phyloP scores from a whole-genome alignment of 2,888 invertebrate species.

The Scaptomyza tumidula region DNA sequence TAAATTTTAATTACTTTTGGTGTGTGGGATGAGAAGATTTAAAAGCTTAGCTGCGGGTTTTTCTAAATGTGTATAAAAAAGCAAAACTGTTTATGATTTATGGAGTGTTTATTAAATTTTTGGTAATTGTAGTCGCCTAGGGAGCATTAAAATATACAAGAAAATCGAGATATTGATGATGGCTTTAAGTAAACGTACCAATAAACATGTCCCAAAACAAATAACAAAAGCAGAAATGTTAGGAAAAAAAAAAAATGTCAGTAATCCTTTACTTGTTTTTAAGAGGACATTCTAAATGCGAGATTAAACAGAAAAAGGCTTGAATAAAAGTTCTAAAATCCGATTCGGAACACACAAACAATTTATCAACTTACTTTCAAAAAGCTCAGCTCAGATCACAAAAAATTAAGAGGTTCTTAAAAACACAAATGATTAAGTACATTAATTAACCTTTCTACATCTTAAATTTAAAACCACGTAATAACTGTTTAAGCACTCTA shows the following conservation, averaged over 20 bases:
- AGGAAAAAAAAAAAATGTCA: too few relatives aligned
- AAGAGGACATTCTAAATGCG: too few relatives aligned
- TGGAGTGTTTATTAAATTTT: neutral
- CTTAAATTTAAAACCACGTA: neutral
- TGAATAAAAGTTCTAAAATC: too few relatives aligned
- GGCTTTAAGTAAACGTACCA: too few relatives aligned
- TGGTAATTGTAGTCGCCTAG: too few relatives aligned
- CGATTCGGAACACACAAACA: too few relatives aligned
- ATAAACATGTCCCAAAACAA: too few relatives aligned
- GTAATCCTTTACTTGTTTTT: too few relatives aligned
- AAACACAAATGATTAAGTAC: neutral
- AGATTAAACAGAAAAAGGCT: too few relatives aligned
- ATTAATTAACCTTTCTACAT: neutral
- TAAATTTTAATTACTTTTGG: conserved; percentile 16
- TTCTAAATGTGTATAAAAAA: neutral
- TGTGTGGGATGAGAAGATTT: neutral
- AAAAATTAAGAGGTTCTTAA: neutral
- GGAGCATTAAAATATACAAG: too few relatives aligned
- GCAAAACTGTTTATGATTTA: neutral
- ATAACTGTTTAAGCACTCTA: neutral
- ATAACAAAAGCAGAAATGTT: too few relatives aligned
- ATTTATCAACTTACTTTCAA: neutral
- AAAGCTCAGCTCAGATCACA: neutral
- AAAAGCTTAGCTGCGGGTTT: neutral
- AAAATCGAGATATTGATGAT: too few relatives aligned